Evolutionary conservation across 2,888 invertebrate genomes (phyloP).

Genomic region (Silvanus unidentatus): DNA sequence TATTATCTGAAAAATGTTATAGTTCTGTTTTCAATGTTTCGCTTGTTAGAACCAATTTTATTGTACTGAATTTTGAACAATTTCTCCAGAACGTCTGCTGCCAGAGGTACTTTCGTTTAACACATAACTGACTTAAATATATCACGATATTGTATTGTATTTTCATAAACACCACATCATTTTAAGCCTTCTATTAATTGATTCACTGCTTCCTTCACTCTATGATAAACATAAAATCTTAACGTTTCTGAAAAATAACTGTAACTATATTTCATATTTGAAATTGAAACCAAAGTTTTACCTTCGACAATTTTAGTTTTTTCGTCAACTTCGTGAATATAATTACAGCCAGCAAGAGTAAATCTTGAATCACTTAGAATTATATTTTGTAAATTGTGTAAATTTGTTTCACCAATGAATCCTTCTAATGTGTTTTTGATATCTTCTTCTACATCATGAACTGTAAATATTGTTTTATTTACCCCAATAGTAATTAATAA

Average conservation of each 20-base stretch:
- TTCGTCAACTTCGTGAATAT: constrained; percentile 1
- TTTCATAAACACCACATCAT: neutral
- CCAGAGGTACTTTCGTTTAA: neutral
- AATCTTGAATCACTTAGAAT: too few species aligned
- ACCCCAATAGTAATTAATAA: constrained; percentile 15
- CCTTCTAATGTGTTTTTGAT: neutral
- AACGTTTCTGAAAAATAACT: constrained; percentile 1
- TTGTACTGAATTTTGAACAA: constrained; percentile 1
- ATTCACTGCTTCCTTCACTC: neutral
- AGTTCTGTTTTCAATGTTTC: constrained; percentile 1
- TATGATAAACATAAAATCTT: constrained; percentile 1
- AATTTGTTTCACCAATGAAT: neutral
- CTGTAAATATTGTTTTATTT: constrained; percentile 14
- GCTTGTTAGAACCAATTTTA: constrained; percentile 1
- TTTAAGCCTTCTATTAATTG: constrained; percentile 5
- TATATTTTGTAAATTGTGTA: neutral
- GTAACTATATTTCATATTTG: neutral
- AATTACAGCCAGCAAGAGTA: too few species aligned
- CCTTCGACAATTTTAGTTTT: constrained; percentile 1
- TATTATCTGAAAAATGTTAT: constrained; percentile 3
- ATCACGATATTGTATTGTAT: constrained; percentile 1
- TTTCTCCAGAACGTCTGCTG: constrained; percentile 1
- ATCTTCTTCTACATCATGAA: neutral
- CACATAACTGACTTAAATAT: constrained; percentile 2
- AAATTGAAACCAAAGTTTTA: neutral